Evolutionary conservation across 1,140 invertebrate species (phyloP).

Genomic region (Metaphire vulgaris): DNA sequence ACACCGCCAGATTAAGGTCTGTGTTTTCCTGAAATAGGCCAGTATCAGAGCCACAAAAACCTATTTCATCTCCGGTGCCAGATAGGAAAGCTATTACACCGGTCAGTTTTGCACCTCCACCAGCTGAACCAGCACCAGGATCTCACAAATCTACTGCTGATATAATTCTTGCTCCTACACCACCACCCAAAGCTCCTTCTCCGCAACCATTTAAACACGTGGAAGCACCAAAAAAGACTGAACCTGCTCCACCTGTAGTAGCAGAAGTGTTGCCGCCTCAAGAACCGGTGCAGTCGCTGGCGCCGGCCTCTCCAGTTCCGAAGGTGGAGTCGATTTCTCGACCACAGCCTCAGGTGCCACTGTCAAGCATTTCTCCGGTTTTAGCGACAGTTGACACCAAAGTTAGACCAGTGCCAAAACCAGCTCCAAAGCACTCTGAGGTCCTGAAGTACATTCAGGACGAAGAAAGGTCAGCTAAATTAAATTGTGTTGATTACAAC

Average conservation of each 20-base stretch:
- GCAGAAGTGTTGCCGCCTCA: neutral
- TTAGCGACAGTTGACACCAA: neutral
- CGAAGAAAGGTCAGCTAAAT: neutral
- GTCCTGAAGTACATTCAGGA: neutral
- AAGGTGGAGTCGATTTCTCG: neutral
- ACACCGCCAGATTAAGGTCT: too few relatives aligned
- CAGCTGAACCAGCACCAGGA: neutral
- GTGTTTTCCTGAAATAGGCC: too few relatives aligned
- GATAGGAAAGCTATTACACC: neutral
- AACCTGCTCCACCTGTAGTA: neutral
- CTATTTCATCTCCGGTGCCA: neutral
- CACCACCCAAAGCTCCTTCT: slow-evolving; percentile 29
- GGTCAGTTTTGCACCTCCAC: neutral
- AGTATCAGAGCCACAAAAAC: slow-evolving; percentile 10
- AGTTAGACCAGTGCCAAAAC: neutral
- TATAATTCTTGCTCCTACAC: slow-evolving; percentile 29
- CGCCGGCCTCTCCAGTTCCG: neutral
- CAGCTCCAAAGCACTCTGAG: neutral
- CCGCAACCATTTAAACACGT: slow-evolving; percentile 9
- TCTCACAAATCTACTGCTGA: slow-evolving; percentile 17
- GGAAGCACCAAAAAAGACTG: slow-evolving; percentile 20
- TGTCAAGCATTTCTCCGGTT: neutral
- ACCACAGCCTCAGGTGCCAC: slow-evolving; percentile 6
- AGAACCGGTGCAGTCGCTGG: neutral
- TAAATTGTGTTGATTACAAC: too few relatives aligned